Percentiles rank a stretch among this genome's conserved stretches.
phyloP scores from a whole-genome alignment of 2,797 vertebrate genomes.

The Danio aesculapii region DNA sequence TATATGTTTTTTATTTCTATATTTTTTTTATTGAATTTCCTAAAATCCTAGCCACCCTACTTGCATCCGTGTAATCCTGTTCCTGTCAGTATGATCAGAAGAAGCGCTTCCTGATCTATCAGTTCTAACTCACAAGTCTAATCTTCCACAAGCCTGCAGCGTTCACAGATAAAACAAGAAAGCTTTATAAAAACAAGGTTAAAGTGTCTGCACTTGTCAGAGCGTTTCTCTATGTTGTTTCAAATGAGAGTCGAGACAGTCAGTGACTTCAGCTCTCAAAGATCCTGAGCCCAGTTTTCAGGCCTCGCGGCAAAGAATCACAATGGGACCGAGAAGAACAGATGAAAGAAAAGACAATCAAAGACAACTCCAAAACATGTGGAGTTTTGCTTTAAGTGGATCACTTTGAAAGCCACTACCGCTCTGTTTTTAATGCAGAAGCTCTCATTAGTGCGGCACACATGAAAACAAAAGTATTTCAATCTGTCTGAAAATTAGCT shows the following conservation, averaged over 20 bases:
- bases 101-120: neutral
- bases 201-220: conserved; percentile 19
- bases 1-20: too few species aligned
- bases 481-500: conserved; percentile 26
- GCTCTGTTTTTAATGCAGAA: conserved; percentile 8
- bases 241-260: conserved; percentile 25
- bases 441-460: conserved; percentile 32
- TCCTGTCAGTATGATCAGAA: neutral
- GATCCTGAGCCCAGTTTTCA: conserved; percentile 29
- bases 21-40: too few species aligned
- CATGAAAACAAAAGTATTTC: conserved; percentile 40
- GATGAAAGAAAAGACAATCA: conserved; percentile 56
- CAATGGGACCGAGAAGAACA: conserved; percentile 26
- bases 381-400: conserved; percentile 46
- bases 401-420: conserved; percentile 38
- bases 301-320: conserved; percentile 40
- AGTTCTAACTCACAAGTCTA: neutral
- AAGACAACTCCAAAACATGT: conserved; percentile 39
- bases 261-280: conserved; percentile 8
- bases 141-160: neutral
- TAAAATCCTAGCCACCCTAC: too few species aligned
- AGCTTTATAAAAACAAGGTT: neutral
- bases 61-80: neutral
- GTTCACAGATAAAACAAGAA: conserved; percentile 10
- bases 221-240: conserved; percentile 10